Base-by-base conservation (phyloP, 2,888 invertebrate species). In the Trichogramma dendrolimi region DNA sequence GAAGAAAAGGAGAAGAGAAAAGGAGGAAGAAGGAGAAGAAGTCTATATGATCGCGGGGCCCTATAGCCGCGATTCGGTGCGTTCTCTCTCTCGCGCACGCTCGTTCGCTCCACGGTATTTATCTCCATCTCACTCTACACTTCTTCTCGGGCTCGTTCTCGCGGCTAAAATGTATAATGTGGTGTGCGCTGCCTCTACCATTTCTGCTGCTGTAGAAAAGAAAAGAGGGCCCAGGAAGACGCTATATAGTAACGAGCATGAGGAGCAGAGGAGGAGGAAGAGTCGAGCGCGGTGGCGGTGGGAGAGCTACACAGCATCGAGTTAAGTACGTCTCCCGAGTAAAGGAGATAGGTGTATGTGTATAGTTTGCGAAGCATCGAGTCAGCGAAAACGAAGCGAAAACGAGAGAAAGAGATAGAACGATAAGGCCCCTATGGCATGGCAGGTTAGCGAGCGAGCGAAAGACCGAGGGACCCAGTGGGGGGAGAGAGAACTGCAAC, bases 301-400 rank as follows among this genome's bases (percentile, higher is more conserved):
- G 70, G 59, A 62, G 67, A 62, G 68, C 62, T 58, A 57, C 60
- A 60, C 65, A 65, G 66, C 51, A 56, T 62, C 65, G 68, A 68
- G 69, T 66, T 67, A 67, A 70, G 71, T 66, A 65, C 68, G 68
- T 70, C 66, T 69, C 69, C 69, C 67, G 68, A 67, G 69, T 67
- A 62, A 66, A 67, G 68, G 72, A 71, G 27, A 27, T 27, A 27
- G 27, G 27, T 27, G 27, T 27, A 27, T 27, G 27, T 27, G 27
- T 27, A 27, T 27, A 27, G 27, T 27, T 27, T 27, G 27, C 27
- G 59, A 61, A 69, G 72, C 70, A 72, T 70, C 71, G 75, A 76
- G 77, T 77, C 72, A 73, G 74, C 72, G 72, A 71, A 73, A 75
- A 46, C 46, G 46, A 75, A 72, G 73, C 73, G 76, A 72, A 72